Percentiles rank a stretch among this genome's conserved stretches.
These are phyloP conservation scores for Microhierax caerulescens DNA, from an alignment of 2,797 vertebrate genomes.

Conservation along the genomic window DNA sequence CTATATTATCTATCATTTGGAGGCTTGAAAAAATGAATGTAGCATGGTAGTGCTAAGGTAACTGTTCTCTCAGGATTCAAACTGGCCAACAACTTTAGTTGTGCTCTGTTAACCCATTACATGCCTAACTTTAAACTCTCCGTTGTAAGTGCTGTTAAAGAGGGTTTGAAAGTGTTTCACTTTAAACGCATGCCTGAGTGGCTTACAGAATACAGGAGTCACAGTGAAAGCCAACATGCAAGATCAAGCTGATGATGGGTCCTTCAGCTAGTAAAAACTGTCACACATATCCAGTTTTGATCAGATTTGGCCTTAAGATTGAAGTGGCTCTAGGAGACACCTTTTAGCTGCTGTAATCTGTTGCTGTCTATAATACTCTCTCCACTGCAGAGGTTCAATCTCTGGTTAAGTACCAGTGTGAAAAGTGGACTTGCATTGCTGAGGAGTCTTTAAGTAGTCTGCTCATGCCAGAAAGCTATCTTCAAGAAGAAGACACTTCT, in stretches of 20 bases:
- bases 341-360: background rate
- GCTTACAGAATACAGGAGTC: background rate
- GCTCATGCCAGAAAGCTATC: background rate
- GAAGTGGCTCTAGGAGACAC: background rate
- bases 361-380: background rate
- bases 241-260: accelerated
- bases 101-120: background rate
- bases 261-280: background rate
- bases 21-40: background rate
- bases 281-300: background rate
- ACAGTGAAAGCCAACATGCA: background rate
- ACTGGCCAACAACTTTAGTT: background rate
- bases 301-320: background rate
- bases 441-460: background rate
- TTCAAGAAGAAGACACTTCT: background rate
- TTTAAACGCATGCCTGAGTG: background rate
- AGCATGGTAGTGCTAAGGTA: background rate
- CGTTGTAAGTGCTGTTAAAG: background rate
- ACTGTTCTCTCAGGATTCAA: background rate
- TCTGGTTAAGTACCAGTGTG: background rate
- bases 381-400: background rate
- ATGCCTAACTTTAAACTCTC: background rate
- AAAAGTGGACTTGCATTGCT: background rate
- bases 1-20: background rate
- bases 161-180: background rate